Percentiles rank a stretch among this genome's conserved stretches.
These are phyloP conservation scores for Crocidura indochinensis DNA, from an alignment of 2,797 vertebrate genomes.

Conservation along the genomic window DNA sequence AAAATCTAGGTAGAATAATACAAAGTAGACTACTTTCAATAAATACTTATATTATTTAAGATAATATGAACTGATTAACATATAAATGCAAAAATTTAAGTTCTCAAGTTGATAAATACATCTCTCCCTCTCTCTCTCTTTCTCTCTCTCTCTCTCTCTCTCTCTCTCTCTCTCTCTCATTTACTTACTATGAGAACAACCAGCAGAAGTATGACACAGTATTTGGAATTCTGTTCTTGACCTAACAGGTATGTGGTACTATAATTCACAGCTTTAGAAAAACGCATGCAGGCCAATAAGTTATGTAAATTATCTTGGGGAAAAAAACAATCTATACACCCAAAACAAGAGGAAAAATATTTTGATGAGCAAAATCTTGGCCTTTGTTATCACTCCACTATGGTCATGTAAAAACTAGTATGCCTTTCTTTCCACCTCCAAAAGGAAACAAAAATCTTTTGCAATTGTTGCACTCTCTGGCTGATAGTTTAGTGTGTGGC, in stretches of 20 bases:
- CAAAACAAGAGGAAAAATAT: background rate
- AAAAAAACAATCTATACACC: background rate
- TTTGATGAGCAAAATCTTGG: background rate
- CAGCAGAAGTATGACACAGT: background rate
- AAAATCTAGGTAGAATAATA: background rate
- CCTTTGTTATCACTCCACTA: background rate
- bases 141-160: background rate
- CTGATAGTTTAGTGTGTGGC: no score
- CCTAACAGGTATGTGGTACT: no score
- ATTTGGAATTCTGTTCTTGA: background rate
- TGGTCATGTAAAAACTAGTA: background rate
- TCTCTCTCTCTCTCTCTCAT: background rate
- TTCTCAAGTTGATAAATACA: background rate
- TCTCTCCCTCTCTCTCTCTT: background rate
- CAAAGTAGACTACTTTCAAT: conserved; percentile 14
- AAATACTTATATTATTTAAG: conserved; percentile 18
- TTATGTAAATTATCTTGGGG: background rate
- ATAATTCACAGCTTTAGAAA: background rate
- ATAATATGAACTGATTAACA: conserved; percentile 3
- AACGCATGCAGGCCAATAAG: background rate
- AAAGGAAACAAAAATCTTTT: background rate
- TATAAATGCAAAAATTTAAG: background rate
- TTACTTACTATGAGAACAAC: background rate
- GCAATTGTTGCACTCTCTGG: background rate
- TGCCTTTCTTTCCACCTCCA: background rate